Evolutionary conservation across 2,888 invertebrate genomes (phyloP), one percentile per base, ranked within the genome.

Genomic region (Hedychridium roseum): DNA sequence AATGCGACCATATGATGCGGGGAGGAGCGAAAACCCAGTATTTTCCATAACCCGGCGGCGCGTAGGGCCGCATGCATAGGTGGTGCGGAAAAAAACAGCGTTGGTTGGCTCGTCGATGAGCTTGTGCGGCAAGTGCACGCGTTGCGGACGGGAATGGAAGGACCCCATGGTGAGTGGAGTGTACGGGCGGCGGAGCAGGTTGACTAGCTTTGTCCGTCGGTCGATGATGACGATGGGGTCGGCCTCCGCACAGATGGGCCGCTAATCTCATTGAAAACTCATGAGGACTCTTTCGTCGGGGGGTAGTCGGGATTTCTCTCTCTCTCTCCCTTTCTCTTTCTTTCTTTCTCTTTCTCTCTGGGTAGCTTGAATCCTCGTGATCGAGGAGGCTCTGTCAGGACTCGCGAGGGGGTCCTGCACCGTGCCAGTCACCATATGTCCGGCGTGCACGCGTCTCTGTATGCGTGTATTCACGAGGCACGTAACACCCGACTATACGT

Each of bases 201-300:
- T 74, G 74, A 74, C 73, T 73, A 70, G 74, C 73, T 73, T 74
- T 74, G 74, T 74, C 68, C 73, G 66, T 66, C n/a, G 71, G 64
- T 66, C 71, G 73, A 74, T 70, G 74, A 74, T 74, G 74, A 74
- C 73, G 69, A 73, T 75, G 68, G 76, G 74, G 73, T 73, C 70
- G 71, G 60, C 66, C 70, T 64, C 61, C 63, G 77, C 76, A 78
- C 78, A 78, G 78, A 78, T 78, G 78, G 76, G 72, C 74, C 71
- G 74, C 73, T 78, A 78, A 78, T 78, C 78, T 78, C 77, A 78
- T 78, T 78, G 76, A 77, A 78, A 78, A 78, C 78, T 78, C 74
- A 76, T 76, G 78, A 78, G 77, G 73, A 78, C 78, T 76, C 73
- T 75, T 64, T 62, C 65, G 55, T 43, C 49, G 58, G 57, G 58